phyloP scores from a whole-genome alignment of 2,113 vertebrate genomes.

The Tragulus kanchil region DNA sequence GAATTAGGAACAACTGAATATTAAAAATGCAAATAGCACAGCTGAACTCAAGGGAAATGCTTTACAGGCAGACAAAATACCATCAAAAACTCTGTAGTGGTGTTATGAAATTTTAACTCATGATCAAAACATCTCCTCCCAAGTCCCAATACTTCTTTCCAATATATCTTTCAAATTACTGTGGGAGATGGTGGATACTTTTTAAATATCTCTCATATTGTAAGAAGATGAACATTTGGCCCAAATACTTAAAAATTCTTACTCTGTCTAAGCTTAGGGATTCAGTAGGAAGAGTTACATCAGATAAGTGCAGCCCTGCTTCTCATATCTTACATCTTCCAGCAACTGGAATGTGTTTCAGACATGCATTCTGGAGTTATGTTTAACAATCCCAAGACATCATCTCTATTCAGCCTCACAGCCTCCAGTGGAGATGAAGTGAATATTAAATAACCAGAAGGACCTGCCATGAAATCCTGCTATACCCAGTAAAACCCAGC shows the following conservation, averaged over 20 bases:
- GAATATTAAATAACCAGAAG: conserved; percentile 77
- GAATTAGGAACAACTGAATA: conserved; percentile 72
- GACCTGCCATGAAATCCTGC: conserved; percentile 28
- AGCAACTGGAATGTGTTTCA: conserved; percentile 63
- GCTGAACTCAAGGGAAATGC: conserved; percentile 68
- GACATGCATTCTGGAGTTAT: conserved; percentile 62
- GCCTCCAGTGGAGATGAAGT: conserved; percentile 77
- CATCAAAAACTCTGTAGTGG: conserved; percentile 39
- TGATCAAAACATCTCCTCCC: conserved; percentile 66
- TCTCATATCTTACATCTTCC: conserved; percentile 58
- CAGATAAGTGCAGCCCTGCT: conserved; percentile 17
- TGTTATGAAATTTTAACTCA: conserved; percentile 82
- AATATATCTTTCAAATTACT: conserved; percentile 78
- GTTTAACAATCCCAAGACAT: conserved; percentile 81
- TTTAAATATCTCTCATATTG: conserved; percentile 77
- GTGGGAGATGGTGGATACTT: conserved; percentile 70
- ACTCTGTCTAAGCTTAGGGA: conserved; percentile 57
- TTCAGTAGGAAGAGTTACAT: conserved; percentile 63
- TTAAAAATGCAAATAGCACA: conserved; percentile 77
- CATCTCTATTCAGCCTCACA: conserved; percentile 80
- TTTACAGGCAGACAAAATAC: conserved; percentile 64
- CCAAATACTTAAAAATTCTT: conserved; percentile 67
- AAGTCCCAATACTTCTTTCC: conserved; percentile 70
- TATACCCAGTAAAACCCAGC: background rate
- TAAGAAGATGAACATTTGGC: conserved; percentile 73